These are phyloP conservation scores for Bubo bubo DNA, from an alignment of 2,113 vertebrate genomes.

Conservation along the genomic window DNA sequence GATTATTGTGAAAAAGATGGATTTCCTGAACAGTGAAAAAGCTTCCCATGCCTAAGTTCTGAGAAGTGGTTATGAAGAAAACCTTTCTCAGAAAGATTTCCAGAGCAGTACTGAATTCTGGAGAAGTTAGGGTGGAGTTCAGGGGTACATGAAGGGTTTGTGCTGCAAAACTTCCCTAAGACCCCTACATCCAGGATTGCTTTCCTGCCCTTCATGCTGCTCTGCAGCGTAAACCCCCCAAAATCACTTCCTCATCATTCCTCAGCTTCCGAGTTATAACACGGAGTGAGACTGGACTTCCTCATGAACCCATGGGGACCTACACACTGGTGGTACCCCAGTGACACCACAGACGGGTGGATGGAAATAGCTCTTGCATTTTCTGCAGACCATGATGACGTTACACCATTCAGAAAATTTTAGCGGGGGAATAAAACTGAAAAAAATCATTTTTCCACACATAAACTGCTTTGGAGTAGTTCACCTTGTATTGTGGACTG, in stretches of 20 bases:
- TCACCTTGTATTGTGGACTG: background rate
- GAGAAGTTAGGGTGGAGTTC: background rate
- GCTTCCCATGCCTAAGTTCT: background rate
- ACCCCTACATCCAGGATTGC: background rate
- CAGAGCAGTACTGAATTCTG: background rate
- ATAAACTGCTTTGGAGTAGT: background rate
- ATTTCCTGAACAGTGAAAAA: background rate
- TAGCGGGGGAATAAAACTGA: background rate
- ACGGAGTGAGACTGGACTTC: background rate
- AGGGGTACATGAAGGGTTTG: fast-evolving
- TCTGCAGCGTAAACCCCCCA: background rate
- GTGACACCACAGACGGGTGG: background rate
- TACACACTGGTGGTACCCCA: background rate
- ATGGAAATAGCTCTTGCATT: background rate
- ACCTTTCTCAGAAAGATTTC: background rate
- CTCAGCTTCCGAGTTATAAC: background rate
- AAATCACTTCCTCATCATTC: background rate
- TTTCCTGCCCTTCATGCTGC: background rate
- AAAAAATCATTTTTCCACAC: background rate
- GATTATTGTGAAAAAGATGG: background rate
- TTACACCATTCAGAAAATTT: background rate
- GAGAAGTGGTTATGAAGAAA: background rate
- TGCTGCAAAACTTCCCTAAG: background rate
- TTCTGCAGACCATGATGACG: background rate
- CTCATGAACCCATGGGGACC: fast-evolving